Evolutionary conservation across 2,888 invertebrate species (phyloP).

Genomic region (Dicyrtoma fusca): DNA sequence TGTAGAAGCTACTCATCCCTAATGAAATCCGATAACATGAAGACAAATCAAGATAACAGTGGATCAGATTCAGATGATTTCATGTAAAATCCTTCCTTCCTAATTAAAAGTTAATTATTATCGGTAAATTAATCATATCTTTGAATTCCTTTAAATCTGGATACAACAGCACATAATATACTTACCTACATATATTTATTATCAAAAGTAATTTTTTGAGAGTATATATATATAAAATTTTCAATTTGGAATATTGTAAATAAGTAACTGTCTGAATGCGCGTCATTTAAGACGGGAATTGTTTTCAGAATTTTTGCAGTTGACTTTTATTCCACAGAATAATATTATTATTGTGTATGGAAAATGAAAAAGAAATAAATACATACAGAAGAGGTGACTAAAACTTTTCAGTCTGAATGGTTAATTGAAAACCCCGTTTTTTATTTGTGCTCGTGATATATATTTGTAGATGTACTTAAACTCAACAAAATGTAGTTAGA

Average conservation of each 20-base stretch:
- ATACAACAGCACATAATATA: too few species aligned
- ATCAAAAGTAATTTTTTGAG: too few species aligned
- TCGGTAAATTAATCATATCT: neutral
- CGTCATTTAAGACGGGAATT: neutral
- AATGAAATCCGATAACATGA: conserved; percentile 83
- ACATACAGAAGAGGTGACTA: too few species aligned
- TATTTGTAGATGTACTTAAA: too few species aligned
- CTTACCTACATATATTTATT: neutral
- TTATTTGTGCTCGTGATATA: too few species aligned
- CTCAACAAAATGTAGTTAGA: too few species aligned
- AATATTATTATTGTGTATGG: neutral
- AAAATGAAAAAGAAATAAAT: too few species aligned
- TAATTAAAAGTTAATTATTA: neutral
- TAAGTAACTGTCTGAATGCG: neutral
- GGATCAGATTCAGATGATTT: conserved; percentile 95
- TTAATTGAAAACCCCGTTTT: too few species aligned
- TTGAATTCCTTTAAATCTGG: too few species aligned
- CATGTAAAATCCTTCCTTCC: conserved; percentile 66
- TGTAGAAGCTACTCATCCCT: conserved; percentile 77
- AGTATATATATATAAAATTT: too few species aligned
- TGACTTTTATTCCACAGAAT: neutral
- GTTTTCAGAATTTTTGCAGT: conserved; percentile 3
- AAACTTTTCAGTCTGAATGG: too few species aligned
- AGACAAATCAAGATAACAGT: conserved; percentile 72
- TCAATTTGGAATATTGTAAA: neutral